Percentiles rank a stretch among this genome's conserved stretches.
Conservation (phyloP, 23 tunicate genomes). For the Ascidia mentula region DNA sequence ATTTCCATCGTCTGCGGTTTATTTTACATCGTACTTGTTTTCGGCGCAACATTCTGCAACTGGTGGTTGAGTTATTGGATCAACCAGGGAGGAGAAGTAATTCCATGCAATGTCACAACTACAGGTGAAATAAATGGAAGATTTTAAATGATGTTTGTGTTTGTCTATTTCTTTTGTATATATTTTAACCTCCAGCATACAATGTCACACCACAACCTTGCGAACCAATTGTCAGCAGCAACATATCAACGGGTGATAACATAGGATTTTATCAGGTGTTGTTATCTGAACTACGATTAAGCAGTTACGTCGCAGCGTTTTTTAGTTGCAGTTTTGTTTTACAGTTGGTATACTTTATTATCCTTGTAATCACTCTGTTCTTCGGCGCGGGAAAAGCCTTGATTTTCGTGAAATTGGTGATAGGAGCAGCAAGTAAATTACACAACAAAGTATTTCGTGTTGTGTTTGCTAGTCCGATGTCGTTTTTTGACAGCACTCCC, state of each 20-base stretch:
- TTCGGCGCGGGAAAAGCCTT: conserved; percentile 42
- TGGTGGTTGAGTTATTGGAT: conserved; percentile 83
- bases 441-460: conserved; percentile 67
- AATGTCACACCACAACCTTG: neutral
- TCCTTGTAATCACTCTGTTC: conserved; percentile 47
- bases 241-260: conserved; percentile 27
- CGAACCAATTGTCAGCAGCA: neutral
- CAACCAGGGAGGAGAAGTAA: conserved; percentile 48
- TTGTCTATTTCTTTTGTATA: too few species aligned
- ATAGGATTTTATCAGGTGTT: conserved; percentile 52
- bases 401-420: conserved; percentile 31
- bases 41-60: conserved; percentile 50
- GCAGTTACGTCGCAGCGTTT: too few species aligned
- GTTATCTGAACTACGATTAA: too few species aligned
- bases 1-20: conserved; percentile 14
- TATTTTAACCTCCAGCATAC: too few species aligned
- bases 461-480: conserved; percentile 74
- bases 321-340: neutral
- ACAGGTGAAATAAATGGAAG: neutral
- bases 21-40: conserved; percentile 34
- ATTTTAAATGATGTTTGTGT: too few species aligned
- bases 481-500: conserved; percentile 87
- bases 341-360: conserved; percentile 51
- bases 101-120: neutral
- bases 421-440: conserved; percentile 45